phyloP scores from a whole-genome alignment of 2,113 vertebrate genomes.

The Peromyscus maniculatus region DNA sequence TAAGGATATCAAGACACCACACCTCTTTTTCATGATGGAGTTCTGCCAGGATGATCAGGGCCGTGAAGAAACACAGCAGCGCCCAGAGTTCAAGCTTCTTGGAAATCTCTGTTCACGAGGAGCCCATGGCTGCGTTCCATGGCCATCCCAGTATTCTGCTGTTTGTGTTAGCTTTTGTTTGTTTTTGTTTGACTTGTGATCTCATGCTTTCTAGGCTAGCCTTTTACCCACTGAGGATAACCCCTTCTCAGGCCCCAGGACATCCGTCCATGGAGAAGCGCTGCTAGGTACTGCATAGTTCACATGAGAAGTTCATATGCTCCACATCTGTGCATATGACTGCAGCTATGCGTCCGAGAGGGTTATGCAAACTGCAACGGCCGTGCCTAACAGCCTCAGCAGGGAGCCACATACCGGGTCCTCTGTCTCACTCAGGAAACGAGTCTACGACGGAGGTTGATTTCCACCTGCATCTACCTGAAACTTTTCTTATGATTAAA shows the following conservation, averaged over 20 bases:
- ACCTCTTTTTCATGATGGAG: neutral
- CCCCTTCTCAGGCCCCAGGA: neutral
- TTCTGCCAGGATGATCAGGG: neutral
- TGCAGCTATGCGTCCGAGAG: neutral
- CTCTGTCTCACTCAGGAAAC: neutral
- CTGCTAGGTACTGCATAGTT: neutral
- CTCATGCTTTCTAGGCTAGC: neutral
- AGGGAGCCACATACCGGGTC: neutral
- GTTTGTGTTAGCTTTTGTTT: neutral
- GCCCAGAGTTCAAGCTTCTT: neutral
- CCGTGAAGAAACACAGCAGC: neutral
- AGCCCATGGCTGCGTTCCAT: neutral
- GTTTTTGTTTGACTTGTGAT: neutral
- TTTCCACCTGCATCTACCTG: conserved; percentile 3
- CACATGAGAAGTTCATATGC: neutral
- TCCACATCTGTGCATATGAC: neutral
- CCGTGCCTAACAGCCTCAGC: neutral
- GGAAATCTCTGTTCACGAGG: neutral
- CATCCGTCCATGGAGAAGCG: neutral
- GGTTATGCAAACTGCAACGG: too few relatives aligned
- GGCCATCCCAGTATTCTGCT: neutral
- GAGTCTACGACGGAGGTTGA: neutral
- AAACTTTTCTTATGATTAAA: neutral
- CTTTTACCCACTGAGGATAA: neutral
- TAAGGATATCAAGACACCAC: neutral